Base-by-base conservation (phyloP, 2,888 invertebrate genomes). In the Clunio marinus region DNA sequence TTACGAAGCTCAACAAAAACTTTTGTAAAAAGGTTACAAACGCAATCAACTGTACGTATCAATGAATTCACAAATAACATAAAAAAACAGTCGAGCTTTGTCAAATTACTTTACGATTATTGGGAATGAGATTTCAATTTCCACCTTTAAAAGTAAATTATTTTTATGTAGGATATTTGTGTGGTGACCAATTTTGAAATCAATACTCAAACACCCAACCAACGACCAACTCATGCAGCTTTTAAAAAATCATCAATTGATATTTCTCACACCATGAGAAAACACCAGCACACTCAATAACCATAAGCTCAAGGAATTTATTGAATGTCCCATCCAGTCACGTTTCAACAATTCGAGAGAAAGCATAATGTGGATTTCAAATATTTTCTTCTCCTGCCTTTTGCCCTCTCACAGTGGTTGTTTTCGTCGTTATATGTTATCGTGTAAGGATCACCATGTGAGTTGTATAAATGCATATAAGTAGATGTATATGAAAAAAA, bases 321-420 rank as follows among this genome's bases (percentile, higher is more conserved):
- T 51, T 51, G 51, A 51, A 51, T 51, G 51, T 51, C 51, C 51
- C 51, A 51, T 51, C 51, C 51, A 51, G 51, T 51, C 51, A 51
- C 51, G 51, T 51, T 51, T 22, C 22, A 22, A 51, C 51, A 51
- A 51, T 51, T 51, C 51, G 51, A 51, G 51, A 51, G 51, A 17
- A 51, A 51, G 51, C 51, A 51, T 51, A 51, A 51, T 51, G 51
- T 51, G 22, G 51, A 51, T 51, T 51, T 51, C 51, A 51, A 51
- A 17, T 20, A 51, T 51, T 51, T 51, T 51, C 22, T n/a, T 51
- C 22, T 22, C 20, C 20, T 20, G 3, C 51, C 8, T n/a, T n/a
- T n/a, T n/a, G n/a, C n/a, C n/a, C n/a, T n/a, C n/a, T n/a, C n/a
- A n/a, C 51, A 8, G 20, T 51, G 51, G 8, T 22, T 51, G 20